These are phyloP conservation scores for Melozone crissalis DNA, from an alignment of 2,113 vertebrate genomes.

Conservation along the genomic window DNA sequence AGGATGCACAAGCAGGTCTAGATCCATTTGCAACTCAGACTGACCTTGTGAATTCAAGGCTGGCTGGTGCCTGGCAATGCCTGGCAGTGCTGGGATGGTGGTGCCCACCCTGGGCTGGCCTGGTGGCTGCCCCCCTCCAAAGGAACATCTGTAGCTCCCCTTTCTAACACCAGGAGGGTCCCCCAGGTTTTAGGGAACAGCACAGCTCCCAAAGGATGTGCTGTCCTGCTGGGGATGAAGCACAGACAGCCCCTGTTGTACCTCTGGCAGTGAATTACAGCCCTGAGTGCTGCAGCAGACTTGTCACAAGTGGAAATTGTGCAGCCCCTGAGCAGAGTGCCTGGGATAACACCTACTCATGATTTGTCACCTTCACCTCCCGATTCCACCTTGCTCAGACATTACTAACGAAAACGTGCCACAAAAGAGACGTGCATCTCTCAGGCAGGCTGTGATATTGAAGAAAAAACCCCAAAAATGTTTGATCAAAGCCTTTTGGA, in stretches of 20 bases:
- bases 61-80: background rate
- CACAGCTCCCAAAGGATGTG: background rate
- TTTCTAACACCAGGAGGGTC: background rate
- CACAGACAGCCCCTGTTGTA: background rate
- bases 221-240: background rate
- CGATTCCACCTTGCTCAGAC: background rate
- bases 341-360: background rate
- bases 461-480: fast-evolving
- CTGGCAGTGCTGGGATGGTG: background rate
- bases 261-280: background rate
- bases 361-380: background rate
- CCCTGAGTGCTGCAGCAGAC: background rate
- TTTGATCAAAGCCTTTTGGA: background rate
- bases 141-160: background rate
- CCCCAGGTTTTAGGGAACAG: background rate
- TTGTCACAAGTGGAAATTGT: background rate
- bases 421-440: background rate
- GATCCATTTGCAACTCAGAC: background rate
- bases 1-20: background rate
- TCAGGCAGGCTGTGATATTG: background rate
- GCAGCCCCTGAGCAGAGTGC: background rate
- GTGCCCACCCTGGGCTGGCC: background rate
- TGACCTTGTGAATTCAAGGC: background rate
- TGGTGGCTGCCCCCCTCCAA: background rate
- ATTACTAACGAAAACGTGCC: no score